Percentiles rank a stretch among this genome's conserved stretches.
Evolutionary conservation across 1,140 invertebrate species (phyloP).

Genomic region (Lepeophtheirus salmonis): DNA sequence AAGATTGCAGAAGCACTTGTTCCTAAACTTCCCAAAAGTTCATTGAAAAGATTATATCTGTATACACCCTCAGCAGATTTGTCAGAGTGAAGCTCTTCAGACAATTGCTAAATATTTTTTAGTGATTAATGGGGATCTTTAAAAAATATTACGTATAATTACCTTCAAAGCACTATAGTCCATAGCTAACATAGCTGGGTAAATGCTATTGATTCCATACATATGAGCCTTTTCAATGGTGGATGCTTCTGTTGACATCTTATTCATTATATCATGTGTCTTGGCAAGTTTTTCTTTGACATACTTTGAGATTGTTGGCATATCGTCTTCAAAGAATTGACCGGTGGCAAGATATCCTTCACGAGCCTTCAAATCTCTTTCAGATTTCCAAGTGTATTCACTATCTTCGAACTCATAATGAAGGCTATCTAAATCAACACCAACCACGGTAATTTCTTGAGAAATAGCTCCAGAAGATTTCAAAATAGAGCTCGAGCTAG

Average conservation of each 20-base stretch:
- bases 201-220: slow-evolving; percentile 6
- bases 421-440: neutral
- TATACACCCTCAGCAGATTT: slow-evolving; percentile 9
- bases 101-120: neutral
- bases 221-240: slow-evolving; percentile 2
- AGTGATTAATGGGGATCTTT: neutral
- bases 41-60: slow-evolving; percentile 8
- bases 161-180: slow-evolving; percentile 6
- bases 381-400: slow-evolving; percentile 9
- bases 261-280: neutral
- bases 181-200: neutral
- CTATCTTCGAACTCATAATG: slow-evolving; percentile 11
- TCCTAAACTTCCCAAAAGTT: slow-evolving; percentile 8
- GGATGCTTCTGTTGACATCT: neutral
- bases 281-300: neutral
- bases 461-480: neutral
- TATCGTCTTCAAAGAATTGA: neutral
- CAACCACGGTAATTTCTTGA: slow-evolving; percentile 4
- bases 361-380: slow-evolving; percentile 12
- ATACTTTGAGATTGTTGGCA: neutral
- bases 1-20: slow-evolving; percentile 15
- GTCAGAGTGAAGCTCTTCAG: slow-evolving; percentile 8
- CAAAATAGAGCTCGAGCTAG: slow-evolving; percentile 6
- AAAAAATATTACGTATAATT: neutral
- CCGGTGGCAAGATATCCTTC: slow-evolving; percentile 9